Evolutionary conservation across 2,113 vertebrate genomes (phyloP).

Genomic region (Fulica atra): DNA sequence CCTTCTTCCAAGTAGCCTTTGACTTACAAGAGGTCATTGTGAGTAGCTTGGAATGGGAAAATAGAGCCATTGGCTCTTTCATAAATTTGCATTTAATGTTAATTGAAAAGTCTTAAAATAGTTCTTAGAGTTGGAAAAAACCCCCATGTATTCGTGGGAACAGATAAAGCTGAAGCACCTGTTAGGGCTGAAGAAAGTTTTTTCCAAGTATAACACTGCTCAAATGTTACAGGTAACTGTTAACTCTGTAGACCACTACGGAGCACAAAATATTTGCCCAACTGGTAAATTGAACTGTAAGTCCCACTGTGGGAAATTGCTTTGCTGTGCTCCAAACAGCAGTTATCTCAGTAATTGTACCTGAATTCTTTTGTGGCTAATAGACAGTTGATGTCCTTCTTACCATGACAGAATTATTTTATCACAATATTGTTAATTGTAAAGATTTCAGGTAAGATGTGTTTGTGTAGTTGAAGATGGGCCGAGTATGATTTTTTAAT

Average conservation of each 20-base stretch:
- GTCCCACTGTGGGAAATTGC: slow-evolving; percentile 85
- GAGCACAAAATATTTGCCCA: slow-evolving; percentile 84
- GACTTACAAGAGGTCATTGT: neutral
- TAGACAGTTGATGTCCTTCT: slow-evolving; percentile 74
- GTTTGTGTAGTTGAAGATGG: neutral
- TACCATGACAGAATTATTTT: slow-evolving; percentile 71
- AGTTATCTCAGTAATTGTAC: slow-evolving; percentile 85
- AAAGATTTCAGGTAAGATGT: slow-evolving; percentile 22
- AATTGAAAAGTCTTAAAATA: slow-evolving; percentile 5
- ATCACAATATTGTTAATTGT: slow-evolving; percentile 67
- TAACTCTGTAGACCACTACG: slow-evolving; percentile 82
- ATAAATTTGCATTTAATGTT: slow-evolving; percentile 29
- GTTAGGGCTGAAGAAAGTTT: slow-evolving; percentile 77
- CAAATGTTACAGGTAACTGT: slow-evolving; percentile 76
- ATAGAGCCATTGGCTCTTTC: neutral
- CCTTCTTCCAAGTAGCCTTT: neutral
- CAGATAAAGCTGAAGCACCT: slow-evolving; percentile 53
- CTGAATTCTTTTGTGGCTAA: slow-evolving; percentile 82
- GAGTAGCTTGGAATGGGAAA: neutral
- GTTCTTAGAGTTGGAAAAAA: neutral
- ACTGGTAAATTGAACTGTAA: slow-evolving; percentile 87
- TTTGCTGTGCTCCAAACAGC: slow-evolving; percentile 84
- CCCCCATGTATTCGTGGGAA: neutral
- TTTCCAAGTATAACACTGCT: slow-evolving; percentile 73
- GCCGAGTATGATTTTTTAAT: slow-evolving; percentile 71